These are phyloP conservation scores for Zaprionus gabonicus DNA, from an alignment of 1,140 invertebrate genomes.

Conservation along the genomic window DNA sequence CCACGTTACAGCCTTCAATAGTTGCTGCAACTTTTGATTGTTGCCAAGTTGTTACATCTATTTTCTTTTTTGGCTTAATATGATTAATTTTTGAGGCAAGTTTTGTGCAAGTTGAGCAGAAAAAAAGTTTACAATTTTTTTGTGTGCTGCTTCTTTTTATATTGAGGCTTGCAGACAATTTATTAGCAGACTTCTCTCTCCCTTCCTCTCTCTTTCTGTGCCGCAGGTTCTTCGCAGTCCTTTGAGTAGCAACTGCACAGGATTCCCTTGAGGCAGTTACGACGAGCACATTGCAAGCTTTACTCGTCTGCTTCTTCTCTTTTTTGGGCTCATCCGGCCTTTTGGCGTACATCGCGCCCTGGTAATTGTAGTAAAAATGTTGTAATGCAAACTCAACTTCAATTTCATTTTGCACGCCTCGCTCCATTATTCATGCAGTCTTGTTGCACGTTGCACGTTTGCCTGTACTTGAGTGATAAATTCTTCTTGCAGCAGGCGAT, in stretches of 20 bases:
- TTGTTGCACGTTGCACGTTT: conserved; percentile 39
- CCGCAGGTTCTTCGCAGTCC: neutral
- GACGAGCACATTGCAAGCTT: neutral
- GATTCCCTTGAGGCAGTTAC: conserved; percentile 17
- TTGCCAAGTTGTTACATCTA: conserved; percentile 46
- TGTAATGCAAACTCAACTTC: conserved; percentile 54
- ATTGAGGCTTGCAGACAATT: conserved; percentile 39
- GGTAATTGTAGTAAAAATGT: conserved; percentile 59
- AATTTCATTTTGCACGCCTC: conserved; percentile 64
- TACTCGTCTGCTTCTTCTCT: neutral
- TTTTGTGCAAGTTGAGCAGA: conserved; percentile 29
- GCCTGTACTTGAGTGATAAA: conserved; percentile 59
- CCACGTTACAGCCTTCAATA: conserved; percentile 22
- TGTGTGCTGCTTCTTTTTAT: conserved; percentile 18
- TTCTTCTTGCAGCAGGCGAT: conserved; percentile 41
- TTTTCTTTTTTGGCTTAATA: conserved; percentile 41
- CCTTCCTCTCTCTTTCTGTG: too few relatives aligned
- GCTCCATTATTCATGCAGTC: conserved; percentile 68
- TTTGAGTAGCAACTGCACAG: conserved; percentile 16
- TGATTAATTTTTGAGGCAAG: conserved; percentile 68
- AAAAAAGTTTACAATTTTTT: conserved; percentile 25
- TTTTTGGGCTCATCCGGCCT: conserved; percentile 8
- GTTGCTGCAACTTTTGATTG: conserved; percentile 66
- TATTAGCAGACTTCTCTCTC: conserved; percentile 9
- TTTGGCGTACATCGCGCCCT: neutral